Base-by-base conservation (phyloP, 2,888 invertebrate genomes). In the Beris morrisii region DNA sequence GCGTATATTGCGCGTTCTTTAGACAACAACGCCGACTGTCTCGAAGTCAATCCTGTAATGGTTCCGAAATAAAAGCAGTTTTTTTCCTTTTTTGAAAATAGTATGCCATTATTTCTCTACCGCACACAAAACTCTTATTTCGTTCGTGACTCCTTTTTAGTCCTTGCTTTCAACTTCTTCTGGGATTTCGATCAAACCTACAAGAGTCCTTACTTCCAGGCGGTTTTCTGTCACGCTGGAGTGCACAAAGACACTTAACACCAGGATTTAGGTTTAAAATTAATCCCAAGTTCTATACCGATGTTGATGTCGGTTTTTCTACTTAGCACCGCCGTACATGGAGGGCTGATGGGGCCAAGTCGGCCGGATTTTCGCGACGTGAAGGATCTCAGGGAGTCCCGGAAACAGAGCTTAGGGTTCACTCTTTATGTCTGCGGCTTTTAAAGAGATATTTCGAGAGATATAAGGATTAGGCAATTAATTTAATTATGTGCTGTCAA, bases 401-500 rank as follows among this genome's bases (percentile, higher is more conserved):
- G 58, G 38, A 61, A 61, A 50, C 61, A 44, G 22, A 22, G 53
- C 44, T 53, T 31, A 28, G 38, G 5, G 38, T 38, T 38, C 38
- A 53, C n/a, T 64, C 64, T 55, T 55, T 31, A 46, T 55, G 64
- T 64, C 64, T 64, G 64, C 46, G 64, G 69, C 64, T 66, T 66
- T 68, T 69, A 66, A 69, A 67, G 69, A 69, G 67, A 67, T 69
- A 67, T 65, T 66, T 57, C 63, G 61, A 46, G 45, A 69, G 69
- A 69, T 67, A 65, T 58, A 67, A 79, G 80, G 79, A 80, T 79
- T 79, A 79, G 78, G 80, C 81, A 79, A 79, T 79, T 79, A 79
- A 79, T 79, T 79, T 79, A 79, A 79, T 79, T 79, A 79, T 79
- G 81, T 76, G 78, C 81, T 81, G 81, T 79, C 79, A 79, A 79